Evolutionary conservation across 1,140 invertebrate genomes (phyloP).

Genomic region (Dufourea novaeangliae): DNA sequence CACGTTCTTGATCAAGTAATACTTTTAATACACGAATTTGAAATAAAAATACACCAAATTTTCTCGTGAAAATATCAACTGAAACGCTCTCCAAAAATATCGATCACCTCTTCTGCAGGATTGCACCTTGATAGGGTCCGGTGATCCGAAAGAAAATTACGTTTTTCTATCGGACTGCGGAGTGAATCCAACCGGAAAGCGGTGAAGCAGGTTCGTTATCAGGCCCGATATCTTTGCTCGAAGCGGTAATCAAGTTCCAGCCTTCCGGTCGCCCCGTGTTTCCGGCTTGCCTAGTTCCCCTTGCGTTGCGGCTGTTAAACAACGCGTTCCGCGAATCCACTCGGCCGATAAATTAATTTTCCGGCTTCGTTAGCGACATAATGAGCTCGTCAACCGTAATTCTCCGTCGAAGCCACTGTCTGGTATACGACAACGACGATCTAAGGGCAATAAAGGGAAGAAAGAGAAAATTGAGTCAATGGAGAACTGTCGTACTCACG

Average conservation of each 20-base stretch:
- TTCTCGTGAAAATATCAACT: not conserved
- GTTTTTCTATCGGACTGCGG: slow-evolving; percentile 16
- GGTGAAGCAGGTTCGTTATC: slow-evolving; percentile 56
- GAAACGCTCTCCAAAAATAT: too few species aligned
- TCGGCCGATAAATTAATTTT: slow-evolving; percentile 67
- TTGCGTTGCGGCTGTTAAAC: slow-evolving; percentile 58
- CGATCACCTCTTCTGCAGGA: not conserved
- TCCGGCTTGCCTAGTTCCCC: slow-evolving; percentile 55
- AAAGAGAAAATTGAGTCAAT: not conserved
- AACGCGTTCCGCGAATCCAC: slow-evolving; percentile 64
- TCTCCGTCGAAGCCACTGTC: slow-evolving; percentile 22
- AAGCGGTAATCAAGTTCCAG: slow-evolving; percentile 57
- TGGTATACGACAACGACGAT: not conserved
- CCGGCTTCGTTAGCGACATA: slow-evolving; percentile 64
- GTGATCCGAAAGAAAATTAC: not conserved
- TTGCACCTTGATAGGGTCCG: not conserved
- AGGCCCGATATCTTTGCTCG: slow-evolving; percentile 51
- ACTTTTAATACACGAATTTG: not conserved
- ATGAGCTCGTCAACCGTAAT: slow-evolving; percentile 63
- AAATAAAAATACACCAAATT: not conserved
- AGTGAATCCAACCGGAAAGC: slow-evolving; percentile 26
- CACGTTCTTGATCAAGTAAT: too few species aligned
- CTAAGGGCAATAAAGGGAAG: not conserved
- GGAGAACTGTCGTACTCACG: not conserved
- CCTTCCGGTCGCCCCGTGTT: slow-evolving; percentile 48